Conservation (phyloP, 1,140 invertebrate species). For the Heterodera schachtii region DNA sequence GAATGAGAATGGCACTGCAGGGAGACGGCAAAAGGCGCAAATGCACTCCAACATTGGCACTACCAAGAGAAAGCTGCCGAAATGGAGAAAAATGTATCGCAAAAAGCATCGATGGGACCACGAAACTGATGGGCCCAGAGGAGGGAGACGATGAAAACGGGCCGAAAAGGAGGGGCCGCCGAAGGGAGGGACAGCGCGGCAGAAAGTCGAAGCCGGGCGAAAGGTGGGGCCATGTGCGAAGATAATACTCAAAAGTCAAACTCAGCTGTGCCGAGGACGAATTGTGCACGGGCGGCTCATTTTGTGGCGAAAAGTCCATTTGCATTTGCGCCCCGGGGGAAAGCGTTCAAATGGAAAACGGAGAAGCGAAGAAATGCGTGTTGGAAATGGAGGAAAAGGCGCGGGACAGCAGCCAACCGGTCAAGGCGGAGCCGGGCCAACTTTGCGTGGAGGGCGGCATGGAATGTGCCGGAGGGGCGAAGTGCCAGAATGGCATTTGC, state of each 20-base stretch:
- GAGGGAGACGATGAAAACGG: background rate
- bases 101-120: conserved; percentile 20
- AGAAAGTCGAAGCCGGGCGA: background rate
- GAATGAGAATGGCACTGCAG: background rate
- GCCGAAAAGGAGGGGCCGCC: background rate
- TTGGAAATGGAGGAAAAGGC: background rate
- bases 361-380: conserved; percentile 42
- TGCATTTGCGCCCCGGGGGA: conserved; percentile 54
- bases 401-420: conserved; percentile 35
- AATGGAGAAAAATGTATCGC: conserved; percentile 35
- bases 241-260: background rate
- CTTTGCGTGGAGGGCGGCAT: conserved; percentile 31
- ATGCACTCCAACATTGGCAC: conserved; percentile 30
- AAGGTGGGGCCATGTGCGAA: background rate
- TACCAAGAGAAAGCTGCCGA: conserved; percentile 39
- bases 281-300: conserved; percentile 53
- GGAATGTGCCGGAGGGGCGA: conserved; percentile 7
- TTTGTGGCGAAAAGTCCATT: conserved; percentile 54
- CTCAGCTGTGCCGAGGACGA: conserved; percentile 43
- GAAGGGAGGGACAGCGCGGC: background rate
- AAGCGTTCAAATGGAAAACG: conserved; percentile 44
- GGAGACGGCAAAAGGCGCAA: background rate
- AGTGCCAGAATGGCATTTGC: conserved; percentile 25
- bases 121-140: conserved; percentile 8
- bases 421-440: conserved; percentile 49